These are phyloP conservation scores for Aurelia sp. DNA, from an alignment of 30 jellyfish, hydroid and myxozoan genomes.

Conservation along the genomic window DNA sequence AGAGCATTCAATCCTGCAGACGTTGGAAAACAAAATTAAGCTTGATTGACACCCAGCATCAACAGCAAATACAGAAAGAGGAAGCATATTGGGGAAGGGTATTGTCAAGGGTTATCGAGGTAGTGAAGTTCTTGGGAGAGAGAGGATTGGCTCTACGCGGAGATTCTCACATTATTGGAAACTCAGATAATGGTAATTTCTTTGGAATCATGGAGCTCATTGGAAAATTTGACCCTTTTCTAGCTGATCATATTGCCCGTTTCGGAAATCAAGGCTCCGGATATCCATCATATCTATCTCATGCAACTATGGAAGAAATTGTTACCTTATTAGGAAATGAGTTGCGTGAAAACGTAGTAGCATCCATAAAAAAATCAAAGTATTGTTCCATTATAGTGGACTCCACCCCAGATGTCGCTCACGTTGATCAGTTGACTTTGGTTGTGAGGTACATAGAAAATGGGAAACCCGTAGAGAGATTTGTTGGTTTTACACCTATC, in stretches of 20 bases:
- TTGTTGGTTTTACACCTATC: slow-evolving; percentile 39
- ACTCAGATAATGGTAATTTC: slow-evolving; percentile 55
- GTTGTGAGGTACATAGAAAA: slow-evolving; percentile 41
- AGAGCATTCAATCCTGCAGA: slow-evolving; percentile 35
- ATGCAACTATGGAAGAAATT: slow-evolving; percentile 48
- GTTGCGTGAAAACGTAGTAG: slow-evolving; percentile 10
- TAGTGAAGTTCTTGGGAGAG: slow-evolving; percentile 54
- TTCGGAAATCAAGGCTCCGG: slow-evolving; percentile 50
- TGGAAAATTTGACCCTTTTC: slow-evolving; percentile 57
- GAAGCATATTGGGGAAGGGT: slow-evolving; percentile 53
- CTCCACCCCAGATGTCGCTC: slow-evolving; percentile 78
- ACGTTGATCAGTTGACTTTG: slow-evolving; percentile 53
- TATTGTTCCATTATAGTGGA: slow-evolving; percentile 59
- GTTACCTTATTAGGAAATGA: slow-evolving; percentile 28
- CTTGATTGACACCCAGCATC: slow-evolving; percentile 43
- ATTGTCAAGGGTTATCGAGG: slow-evolving; percentile 42
- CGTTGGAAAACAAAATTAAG: slow-evolving; percentile 40
- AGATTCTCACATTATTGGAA: slow-evolving; percentile 51
- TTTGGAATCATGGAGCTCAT: slow-evolving; percentile 58
- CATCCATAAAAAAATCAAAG: slow-evolving; percentile 34
- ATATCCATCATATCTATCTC: slow-evolving; percentile 66
- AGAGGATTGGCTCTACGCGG: slow-evolving; percentile 76
- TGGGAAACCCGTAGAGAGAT: slow-evolving; percentile 64
- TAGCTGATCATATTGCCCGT: slow-evolving; percentile 50
- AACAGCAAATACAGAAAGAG: slow-evolving; percentile 43